phyloP scores from a whole-genome alignment of 2,888 invertebrate species.

The Cryptophagus acutangulus region DNA sequence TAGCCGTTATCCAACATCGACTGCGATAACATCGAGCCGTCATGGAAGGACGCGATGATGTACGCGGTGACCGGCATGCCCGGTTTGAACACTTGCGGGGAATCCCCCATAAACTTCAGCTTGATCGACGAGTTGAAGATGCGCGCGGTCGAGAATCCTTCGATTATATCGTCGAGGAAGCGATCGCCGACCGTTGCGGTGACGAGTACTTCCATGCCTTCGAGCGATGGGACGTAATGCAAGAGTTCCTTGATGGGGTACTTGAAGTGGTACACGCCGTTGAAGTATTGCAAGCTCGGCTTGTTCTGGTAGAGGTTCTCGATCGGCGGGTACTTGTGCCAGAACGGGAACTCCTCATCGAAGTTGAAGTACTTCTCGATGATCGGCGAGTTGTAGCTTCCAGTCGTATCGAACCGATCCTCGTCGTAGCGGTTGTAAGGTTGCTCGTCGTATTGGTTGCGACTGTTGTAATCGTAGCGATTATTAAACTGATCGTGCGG shows the following conservation, averaged over 20 bases:
- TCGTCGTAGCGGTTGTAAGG: conserved; percentile 16
- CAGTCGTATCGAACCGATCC: no score
- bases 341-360: conserved; percentile 75
- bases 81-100: conserved; percentile 92
- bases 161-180: conserved; percentile 77
- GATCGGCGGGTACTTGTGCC: conserved; percentile 59
- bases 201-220: conserved; percentile 76
- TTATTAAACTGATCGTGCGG: conserved; percentile 14
- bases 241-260: conserved; percentile 79
- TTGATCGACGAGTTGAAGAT: conserved; percentile 83
- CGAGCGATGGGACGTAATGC: conserved; percentile 60
- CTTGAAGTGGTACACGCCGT: conserved; percentile 81
- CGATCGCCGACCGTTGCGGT: conserved; percentile 84
- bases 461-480: conserved; percentile 4
- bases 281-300: no score
- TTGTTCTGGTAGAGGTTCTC: no score
- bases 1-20: conserved; percentile 60
- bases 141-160: conserved; percentile 81
- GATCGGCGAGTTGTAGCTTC: conserved; percentile 32
- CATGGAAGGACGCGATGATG: conserved; percentile 84
- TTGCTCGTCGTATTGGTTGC: conserved; percentile 1
- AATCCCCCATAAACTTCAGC: conserved; percentile 80
- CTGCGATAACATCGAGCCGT: conserved; percentile 72
- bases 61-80: conserved; percentile 85
- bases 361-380: conserved; percentile 72